Base-by-base conservation (phyloP, 1,140 invertebrate genomes). In the Drosophila tsacasi region DNA sequence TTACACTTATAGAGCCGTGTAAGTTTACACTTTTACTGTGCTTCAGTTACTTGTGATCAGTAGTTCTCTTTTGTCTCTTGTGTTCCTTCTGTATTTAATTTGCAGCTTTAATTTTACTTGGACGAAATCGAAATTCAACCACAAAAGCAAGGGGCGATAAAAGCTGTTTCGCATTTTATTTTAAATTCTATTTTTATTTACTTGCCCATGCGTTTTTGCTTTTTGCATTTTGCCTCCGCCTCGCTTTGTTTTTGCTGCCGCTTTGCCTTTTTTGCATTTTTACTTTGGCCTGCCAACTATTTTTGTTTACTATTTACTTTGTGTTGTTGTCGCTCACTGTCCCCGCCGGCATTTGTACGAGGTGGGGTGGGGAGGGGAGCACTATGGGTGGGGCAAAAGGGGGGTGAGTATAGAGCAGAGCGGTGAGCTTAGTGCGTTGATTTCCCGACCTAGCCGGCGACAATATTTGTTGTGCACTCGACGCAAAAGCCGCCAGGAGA, bases 241-340 rank as follows among this genome's bases (percentile, higher is more conserved):
- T 82, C 58, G 39, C 58, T 76, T 68, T 68, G 54, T 23, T 67
- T 55, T 69, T 72, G 25, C 32, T 27, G 40, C 9, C 17, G 27
- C 47, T 52, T 17, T 55, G 39, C 40, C 54, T 55, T 68, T 87
- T 87, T 83, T 83, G 74, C 84, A 87, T 87, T 87, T 87, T 84
- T 89, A 78, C 83, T 87, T 89, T 81, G 73, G 77, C 81, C 73
- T 89, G 84, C 78, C 73, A 89, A 89, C 84, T 89, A 89, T 89
- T 89, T 89, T 84, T 89, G 84, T 89, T 89, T 90, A 90, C 85
- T 90, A 89, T 89, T 89, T 89, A 90, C 85, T 89, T 87, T 87
- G 62, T 82, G 83, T 55, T 64, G 79, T 61, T 76, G 74, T 74
- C 72, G 69, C 69, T 55, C 44, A 32, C 54, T 73, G 72, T 55